phyloP scores from a whole-genome alignment of 2,888 invertebrate species.

The Tanytarsus gracilentus region DNA sequence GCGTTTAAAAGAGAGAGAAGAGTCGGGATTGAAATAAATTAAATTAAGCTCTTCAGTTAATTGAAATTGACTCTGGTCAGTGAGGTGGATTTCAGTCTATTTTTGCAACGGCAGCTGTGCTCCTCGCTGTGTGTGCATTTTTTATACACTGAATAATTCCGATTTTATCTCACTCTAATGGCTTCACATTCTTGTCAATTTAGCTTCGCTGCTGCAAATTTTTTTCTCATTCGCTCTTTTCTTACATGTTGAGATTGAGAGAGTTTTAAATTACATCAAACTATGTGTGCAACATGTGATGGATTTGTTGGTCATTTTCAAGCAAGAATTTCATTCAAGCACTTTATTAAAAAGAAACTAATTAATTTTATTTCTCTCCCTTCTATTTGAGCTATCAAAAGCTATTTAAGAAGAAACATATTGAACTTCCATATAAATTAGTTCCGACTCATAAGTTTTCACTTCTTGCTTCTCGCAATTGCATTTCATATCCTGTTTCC shows the following conservation, averaged over 20 bases:
- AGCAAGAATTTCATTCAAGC: no score
- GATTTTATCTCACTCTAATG: slow-evolving; percentile 9
- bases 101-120: not conserved
- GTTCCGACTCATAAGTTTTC: slow-evolving; percentile 25
- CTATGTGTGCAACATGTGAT: no score
- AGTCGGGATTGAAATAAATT: not conserved
- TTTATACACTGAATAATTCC: not conserved
- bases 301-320: no score
- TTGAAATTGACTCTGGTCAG: slow-evolving; percentile 13
- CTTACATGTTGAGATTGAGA: no score
- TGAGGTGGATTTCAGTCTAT: not conserved
- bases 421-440: no score
- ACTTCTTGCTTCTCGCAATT: not conserved
- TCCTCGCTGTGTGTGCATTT: not conserved
- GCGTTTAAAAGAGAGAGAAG: not conserved
- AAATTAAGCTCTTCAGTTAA: slow-evolving; percentile 18
- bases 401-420: no score
- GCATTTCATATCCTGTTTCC: slow-evolving; percentile 16
- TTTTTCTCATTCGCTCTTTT: not conserved
- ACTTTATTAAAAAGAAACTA: no score
- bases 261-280: no score
- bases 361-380: no score
- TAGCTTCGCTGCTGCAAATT: not conserved
- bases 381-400: no score
- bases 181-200: slow-evolving; percentile 5